phyloP scores from a whole-genome alignment of 1,140 invertebrate species.

The Listronotus oregonensis region DNA sequence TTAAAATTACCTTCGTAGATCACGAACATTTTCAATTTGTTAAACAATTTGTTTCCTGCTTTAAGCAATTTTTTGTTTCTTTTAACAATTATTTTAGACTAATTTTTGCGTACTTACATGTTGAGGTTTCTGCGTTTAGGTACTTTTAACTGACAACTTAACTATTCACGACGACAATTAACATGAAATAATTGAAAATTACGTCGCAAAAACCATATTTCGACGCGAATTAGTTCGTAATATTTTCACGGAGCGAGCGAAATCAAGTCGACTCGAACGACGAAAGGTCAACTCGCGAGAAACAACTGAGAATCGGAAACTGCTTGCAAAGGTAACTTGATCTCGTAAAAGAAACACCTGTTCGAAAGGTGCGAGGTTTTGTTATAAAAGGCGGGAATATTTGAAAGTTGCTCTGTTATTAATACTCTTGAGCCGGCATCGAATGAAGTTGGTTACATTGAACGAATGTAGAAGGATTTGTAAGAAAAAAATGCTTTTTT shows the following conservation, averaged over 20 bases:
- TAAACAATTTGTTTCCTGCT: constrained; percentile 1
- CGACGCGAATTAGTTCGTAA: constrained; percentile 22
- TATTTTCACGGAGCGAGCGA: constrained; percentile 9
- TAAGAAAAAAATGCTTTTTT: too few relatives aligned
- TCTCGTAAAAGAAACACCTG: constrained; percentile 42
- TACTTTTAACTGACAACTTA: neutral
- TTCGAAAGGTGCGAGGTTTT: constrained; percentile 34
- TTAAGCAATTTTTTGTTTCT: too few relatives aligned
- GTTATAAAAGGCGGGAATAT: constrained; percentile 26
- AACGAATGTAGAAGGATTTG: too few relatives aligned
- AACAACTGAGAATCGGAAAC: constrained; percentile 47
- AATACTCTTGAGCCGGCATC: too few relatives aligned
- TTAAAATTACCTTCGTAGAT: constrained; percentile 6
- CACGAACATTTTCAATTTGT: neutral
- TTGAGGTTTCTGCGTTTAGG: too few relatives aligned
- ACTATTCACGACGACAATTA: neutral
- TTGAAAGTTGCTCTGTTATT: constrained; percentile 10
- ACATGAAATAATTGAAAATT: neutral
- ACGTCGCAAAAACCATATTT: constrained; percentile 13
- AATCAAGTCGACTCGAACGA: constrained; percentile 23
- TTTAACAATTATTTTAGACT: too few relatives aligned
- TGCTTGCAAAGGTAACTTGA: constrained; percentile 44
- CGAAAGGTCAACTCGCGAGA: constrained; percentile 43
- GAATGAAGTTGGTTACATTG: too few relatives aligned
- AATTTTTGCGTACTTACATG: too few relatives aligned